A percentile compares a stretch with the other conserved stretches of the same genome.
Evolutionary conservation across 2,113 vertebrate genomes (phyloP).

Genomic region (Nestor notabilis): DNA sequence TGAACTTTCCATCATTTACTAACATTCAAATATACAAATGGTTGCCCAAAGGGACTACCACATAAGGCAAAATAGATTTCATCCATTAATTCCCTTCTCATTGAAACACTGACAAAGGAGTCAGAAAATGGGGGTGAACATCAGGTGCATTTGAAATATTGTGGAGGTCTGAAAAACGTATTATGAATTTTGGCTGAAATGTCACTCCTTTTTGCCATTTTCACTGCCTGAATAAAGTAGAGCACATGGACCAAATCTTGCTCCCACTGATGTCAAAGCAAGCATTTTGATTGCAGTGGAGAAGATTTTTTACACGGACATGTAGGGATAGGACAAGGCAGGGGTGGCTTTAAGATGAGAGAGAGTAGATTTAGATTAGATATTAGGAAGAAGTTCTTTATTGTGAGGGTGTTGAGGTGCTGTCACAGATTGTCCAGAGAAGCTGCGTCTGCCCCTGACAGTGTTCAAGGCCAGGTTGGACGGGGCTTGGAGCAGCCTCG

Average conservation of each 20-base stretch:
- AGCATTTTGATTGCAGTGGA: neutral
- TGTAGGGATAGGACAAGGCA: neutral
- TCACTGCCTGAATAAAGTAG: neutral
- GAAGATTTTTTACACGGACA: neutral
- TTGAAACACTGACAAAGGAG: neutral
- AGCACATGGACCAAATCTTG: neutral
- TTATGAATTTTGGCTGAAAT: neutral
- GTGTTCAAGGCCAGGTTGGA: neutral
- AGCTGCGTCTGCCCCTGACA: neutral
- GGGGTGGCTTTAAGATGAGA: neutral
- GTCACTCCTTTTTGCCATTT: neutral
- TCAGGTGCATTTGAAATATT: neutral
- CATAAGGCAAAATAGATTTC: neutral
- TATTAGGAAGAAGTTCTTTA: neutral
- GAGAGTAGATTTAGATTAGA: neutral
- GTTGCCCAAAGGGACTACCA: neutral
- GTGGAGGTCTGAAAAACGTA: neutral
- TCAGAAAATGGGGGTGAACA: neutral
- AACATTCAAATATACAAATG: neutral
- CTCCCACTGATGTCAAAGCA: neutral
- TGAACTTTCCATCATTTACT: constrained; percentile 40
- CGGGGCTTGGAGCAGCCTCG: neutral
- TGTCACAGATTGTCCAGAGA: neutral
- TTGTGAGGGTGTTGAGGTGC: neutral
- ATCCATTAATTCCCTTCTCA: neutral